Percentiles rank a stretch among this genome's conserved stretches.
These are phyloP conservation scores for Protophormia terraenovae DNA, from an alignment of 2,888 invertebrate genomes.

Conservation along the genomic window DNA sequence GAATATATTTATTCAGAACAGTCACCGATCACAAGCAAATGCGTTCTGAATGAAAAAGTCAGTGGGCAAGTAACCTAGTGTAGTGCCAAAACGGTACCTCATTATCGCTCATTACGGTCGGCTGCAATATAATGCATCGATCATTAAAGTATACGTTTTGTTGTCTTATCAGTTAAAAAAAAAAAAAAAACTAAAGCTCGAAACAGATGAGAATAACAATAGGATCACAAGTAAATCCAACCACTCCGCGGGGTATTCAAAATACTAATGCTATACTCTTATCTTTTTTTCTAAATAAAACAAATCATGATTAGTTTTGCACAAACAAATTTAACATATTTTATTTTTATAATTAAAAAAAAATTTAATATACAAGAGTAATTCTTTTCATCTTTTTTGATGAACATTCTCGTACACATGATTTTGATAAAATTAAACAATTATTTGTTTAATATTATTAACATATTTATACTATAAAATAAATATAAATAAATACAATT, in stretches of 20 bases:
- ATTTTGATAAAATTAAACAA: too few species aligned
- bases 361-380: too few species aligned
- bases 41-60: conserved; percentile 64
- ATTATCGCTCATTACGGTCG: conserved; percentile 61
- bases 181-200: conserved; percentile 66
- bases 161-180: conserved; percentile 66
- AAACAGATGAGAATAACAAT: conserved; percentile 66
- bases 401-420: background rate
- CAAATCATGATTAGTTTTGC: conserved; percentile 50
- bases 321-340: conserved; percentile 51
- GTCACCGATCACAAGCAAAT: conserved; percentile 65
- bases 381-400: background rate
- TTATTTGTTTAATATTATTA: too few species aligned
- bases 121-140: conserved; percentile 66
- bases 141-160: conserved; percentile 57
- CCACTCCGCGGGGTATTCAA: conserved; percentile 57
- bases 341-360: conserved; percentile 23
- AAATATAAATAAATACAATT: too few species aligned
- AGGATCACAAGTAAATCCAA: conserved; percentile 63
- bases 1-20: conserved; percentile 47
- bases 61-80: conserved; percentile 66
- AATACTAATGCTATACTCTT: conserved; percentile 44
- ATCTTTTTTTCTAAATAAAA: conserved; percentile 34
- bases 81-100: conserved; percentile 59
- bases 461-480: too few species aligned